A percentile compares a stretch with the other conserved stretches of the same genome.
Evolutionary conservation across 2,888 invertebrate genomes (phyloP).

Genomic region (Slavum lentiscoides): DNA sequence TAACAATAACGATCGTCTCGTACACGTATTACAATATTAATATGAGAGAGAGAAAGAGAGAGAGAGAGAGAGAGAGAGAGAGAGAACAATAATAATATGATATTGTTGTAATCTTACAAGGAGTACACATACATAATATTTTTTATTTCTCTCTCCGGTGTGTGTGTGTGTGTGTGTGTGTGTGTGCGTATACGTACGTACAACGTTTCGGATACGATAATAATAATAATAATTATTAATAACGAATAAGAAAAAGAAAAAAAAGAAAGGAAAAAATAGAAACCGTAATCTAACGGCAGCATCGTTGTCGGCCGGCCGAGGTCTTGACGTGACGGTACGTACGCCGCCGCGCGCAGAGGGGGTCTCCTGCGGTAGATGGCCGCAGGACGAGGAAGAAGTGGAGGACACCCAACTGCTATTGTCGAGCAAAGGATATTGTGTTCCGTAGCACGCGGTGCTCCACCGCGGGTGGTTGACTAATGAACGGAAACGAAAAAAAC

Average conservation of each 20-base stretch:
- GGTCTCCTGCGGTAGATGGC: background rate
- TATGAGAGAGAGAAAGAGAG: background rate
- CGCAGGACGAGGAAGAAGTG: background rate
- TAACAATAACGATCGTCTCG: constrained; percentile 3
- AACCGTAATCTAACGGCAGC: constrained; percentile 47
- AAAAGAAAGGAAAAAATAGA: constrained; percentile 14
- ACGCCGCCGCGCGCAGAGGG: background rate
- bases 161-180: no score
- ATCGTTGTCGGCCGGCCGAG: constrained; percentile 27
- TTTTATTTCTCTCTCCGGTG: no score
- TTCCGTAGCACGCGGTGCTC: constrained; percentile 23
- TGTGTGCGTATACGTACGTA: background rate
- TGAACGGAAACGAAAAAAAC: constrained; percentile 48
- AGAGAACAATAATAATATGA: background rate
- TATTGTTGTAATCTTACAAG: constrained; percentile 4
- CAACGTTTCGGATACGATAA: constrained; percentile 21
- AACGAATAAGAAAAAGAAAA: constrained; percentile 16
- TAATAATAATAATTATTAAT: constrained; percentile 32
- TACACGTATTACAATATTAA: background rate
- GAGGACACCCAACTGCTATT: constrained; percentile 2
- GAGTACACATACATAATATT: background rate
- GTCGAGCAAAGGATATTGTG: constrained; percentile 43
- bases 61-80: background rate
- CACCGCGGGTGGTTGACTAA: constrained; percentile 49
- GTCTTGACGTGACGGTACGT: background rate